Evolutionary conservation across 2,797 vertebrate genomes (phyloP), one percentile per base, ranked within the genome.

Genomic region (Chromobotia macracanthus): DNA sequence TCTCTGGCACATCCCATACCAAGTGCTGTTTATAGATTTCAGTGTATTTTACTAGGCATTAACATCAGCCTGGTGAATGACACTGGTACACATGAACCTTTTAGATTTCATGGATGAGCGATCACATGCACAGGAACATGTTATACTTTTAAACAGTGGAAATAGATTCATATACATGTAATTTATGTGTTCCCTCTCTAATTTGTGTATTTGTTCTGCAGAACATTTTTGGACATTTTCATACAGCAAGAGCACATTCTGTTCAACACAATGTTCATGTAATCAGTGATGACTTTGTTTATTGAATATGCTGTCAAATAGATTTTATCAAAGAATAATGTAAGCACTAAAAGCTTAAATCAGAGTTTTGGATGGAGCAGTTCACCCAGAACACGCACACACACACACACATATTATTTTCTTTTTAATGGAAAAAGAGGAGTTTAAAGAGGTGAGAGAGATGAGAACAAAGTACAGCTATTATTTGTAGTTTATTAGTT

Each of bases 1-100:
- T 67, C 70, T 64, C 41, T 10, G 31, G 65, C 48, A 74, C 18
- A 69, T 81, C 71, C 75, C 68, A 64, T 79, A 56, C 44, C 2
- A 80, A 80, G 73, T 77, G 77, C 55, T 72, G 25, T 86, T 86
- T 82, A 75, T 82, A 76, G 71, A 83, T 71, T 51, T 67, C 51
- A 67, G 80, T 71, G 19, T 80, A 50, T 72, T 73, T 72, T 66
- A 65, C 44, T 46, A 70, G 58, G 72, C 53, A 80, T 80, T 73
- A 82, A 83, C 81, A 83, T 76, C 73, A 80, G 44, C 28, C 12
- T 16, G 19, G 35, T 53, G 25, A 53, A 58, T n/a, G n/a, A n/a
- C n/a, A 19, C 53, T 11, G 23, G 35, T 77, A 75, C 68, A 56
- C 75, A 48, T 16, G 51, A 61, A 41, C 78, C 11, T 60, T 19